Conservation (phyloP, 2,797 vertebrate genomes). For the Cryptoblepharus egeriae region DNA sequence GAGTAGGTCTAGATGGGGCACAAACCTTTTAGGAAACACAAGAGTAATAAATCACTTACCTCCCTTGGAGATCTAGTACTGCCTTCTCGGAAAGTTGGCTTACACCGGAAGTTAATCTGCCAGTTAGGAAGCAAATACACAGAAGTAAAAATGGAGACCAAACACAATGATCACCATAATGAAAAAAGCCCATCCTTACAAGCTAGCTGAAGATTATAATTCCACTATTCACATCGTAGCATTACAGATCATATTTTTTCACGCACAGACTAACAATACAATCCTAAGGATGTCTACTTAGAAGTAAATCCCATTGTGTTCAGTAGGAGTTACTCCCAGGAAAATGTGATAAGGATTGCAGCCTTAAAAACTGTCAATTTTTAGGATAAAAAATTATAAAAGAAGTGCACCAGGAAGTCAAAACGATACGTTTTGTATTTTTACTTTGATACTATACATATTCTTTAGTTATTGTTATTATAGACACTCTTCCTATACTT, state of each 20-base stretch:
- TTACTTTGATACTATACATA: background rate
- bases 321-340: no score
- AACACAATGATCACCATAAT: background rate
- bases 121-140: slow-evolving; percentile 55
- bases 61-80: slow-evolving; percentile 92
- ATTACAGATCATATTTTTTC: background rate
- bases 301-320: no score
- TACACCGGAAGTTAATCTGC: slow-evolving; percentile 98
- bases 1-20: background rate
- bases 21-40: background rate
- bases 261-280: no score
- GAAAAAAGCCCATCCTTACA: background rate
- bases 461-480: no score
- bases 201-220: background rate
- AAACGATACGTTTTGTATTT: background rate
- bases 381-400: background rate
- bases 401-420: background rate
- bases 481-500: no score
- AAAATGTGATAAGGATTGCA: no score
- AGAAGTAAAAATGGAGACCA: slow-evolving; percentile 8
- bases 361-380: background rate
- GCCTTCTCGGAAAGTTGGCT: slow-evolving; percentile 95
- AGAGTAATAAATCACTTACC: slow-evolving; percentile 75
- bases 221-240: background rate
- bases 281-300: no score